Evolutionary conservation across 2,113 vertebrate genomes (phyloP).

Genomic region (Edolisoma coerulescens): DNA sequence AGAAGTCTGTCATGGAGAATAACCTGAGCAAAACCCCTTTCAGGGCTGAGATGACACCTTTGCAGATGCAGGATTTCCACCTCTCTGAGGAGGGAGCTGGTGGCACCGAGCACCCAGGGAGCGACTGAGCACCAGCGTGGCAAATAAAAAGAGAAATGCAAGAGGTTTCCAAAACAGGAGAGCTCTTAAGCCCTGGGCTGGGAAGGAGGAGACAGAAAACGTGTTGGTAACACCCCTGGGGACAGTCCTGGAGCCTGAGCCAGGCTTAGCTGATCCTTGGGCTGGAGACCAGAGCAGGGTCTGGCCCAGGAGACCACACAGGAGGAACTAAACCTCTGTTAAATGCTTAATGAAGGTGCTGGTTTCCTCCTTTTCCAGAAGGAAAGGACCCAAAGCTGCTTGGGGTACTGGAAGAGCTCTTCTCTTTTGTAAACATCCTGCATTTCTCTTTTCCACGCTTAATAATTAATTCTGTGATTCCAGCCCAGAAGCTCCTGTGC

Average conservation of each 20-base stretch:
- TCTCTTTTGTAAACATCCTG: accelerated
- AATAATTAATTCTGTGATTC: accelerated
- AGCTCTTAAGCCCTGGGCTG: neutral
- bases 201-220: neutral
- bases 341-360: accelerated
- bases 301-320: neutral
- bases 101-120: neutral
- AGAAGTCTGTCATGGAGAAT: accelerated
- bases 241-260: neutral
- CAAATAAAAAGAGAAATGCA: neutral
- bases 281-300: neutral
- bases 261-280: neutral
- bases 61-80: accelerated
- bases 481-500: neutral
- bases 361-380: neutral
- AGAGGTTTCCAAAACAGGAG: accelerated
- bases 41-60: neutral
- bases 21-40: accelerated
- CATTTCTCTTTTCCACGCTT: neutral
- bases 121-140: accelerated
- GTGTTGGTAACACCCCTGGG: neutral
- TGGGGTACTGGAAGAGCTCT: neutral
- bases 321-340: neutral
- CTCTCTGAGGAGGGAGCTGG: accelerated
- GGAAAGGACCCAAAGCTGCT: neutral